Evolutionary conservation across 2,113 vertebrate genomes (phyloP).

Genomic region (Eira barbara): DNA sequence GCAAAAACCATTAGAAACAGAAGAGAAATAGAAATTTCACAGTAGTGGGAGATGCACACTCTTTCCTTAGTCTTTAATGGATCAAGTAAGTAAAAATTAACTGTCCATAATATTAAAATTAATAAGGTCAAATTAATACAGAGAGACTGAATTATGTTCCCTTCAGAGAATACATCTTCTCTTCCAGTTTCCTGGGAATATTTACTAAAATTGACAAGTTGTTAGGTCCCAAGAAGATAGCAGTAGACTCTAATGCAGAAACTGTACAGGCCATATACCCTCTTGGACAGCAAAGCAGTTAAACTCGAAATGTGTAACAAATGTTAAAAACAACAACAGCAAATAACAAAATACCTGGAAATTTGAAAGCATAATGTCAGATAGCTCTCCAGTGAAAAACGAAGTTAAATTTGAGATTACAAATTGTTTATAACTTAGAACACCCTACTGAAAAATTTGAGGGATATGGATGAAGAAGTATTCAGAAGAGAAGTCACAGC

Average conservation of each 20-base stretch:
- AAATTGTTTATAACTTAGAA: slow-evolving; percentile 27
- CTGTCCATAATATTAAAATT: not conserved
- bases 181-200: slow-evolving; percentile 40
- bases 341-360: slow-evolving; percentile 3
- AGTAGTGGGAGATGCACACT: not conserved
- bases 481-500: not conserved
- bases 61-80: slow-evolving; percentile 26
- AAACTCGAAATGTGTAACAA: not conserved
- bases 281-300: slow-evolving; percentile 27
- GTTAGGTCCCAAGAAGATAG: slow-evolving; percentile 21
- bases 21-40: not conserved
- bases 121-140: slow-evolving; percentile 27
- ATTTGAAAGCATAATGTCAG: slow-evolving; percentile 31
- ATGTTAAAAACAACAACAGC: not conserved
- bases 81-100: slow-evolving; percentile 1
- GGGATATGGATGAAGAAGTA: not conserved
- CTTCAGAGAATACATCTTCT: slow-evolving; percentile 11
- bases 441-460: not conserved
- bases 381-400: slow-evolving; percentile 40
- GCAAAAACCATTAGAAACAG: not conserved
- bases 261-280: not conserved
- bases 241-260: not conserved
- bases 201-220: slow-evolving; percentile 25
- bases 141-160: not conserved
- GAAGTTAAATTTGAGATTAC: slow-evolving; percentile 15